Evolutionary conservation across 2,888 invertebrate species (phyloP), one percentile per base, ranked within the genome.

Genomic region (Poecilus cupreus): DNA sequence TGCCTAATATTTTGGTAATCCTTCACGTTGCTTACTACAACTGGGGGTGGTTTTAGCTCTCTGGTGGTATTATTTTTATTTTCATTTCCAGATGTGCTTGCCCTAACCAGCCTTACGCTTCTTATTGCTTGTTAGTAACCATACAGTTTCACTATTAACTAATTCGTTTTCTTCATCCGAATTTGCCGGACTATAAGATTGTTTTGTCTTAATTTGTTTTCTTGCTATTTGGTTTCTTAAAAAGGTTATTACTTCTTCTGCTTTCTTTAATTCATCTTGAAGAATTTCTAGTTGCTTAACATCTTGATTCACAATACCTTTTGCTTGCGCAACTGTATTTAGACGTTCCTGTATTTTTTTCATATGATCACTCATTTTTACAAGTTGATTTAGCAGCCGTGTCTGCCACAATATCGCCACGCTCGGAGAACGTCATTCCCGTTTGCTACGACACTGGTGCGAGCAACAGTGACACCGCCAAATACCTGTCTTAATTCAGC

Each of bases 21-120:
- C 8, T 81, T 16, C 49, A 81, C 68, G 49, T 81, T 81, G 24
- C 81, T 64, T 64, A 81, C 54, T 26, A 81, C 37, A 18, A 81
- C 75, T 49, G 76, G 81, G 18, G 76, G 81, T 64, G 81, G 68
- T 24, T 81, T 81, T 32, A 32, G 16, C 26, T 16, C 49, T 49
- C 18, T 49, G 13, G 49, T 10, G 3, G 18, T 8, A 49, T 49
- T 49, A 3, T 13, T 49, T 49, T 49, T 49, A 16, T 49, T 49
- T 49, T 1, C 18, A 16, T 49, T 49, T 49, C 4, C 18, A 13
- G n/a, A 3, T 49, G 13, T 1, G 16, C 13, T 49, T 49, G 49
- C 16, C 16, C 16, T 49, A 39, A 8, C 64, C 18, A 13, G 49
- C 49, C 16, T 78, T 78, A 22, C 68, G 26, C 68, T 49, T 68